Conservation (phyloP, 1,140 invertebrate species). For the Stegodyphus dumicola region DNA sequence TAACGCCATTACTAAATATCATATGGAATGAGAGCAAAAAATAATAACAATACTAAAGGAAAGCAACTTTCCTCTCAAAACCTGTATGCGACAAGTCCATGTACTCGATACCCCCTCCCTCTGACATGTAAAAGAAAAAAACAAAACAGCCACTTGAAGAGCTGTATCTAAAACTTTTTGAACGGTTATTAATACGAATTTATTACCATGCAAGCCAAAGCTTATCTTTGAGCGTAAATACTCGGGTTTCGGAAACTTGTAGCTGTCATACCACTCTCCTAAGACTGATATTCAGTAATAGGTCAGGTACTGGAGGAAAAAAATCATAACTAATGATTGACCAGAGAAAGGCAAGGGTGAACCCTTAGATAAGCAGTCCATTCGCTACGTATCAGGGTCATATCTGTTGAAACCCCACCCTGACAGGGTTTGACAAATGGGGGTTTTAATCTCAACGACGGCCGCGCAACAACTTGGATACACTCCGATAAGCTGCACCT, state of each 20-base stretch:
- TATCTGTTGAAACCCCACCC: conserved; percentile 47
- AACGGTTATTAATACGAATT: no score
- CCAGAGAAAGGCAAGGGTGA: conserved; percentile 27
- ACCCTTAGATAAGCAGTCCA: conserved; percentile 37
- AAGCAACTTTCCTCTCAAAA: no score
- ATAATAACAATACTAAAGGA: no score
- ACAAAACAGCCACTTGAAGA: no score
- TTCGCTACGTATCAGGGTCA: conserved; percentile 35
- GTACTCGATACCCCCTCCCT: no score
- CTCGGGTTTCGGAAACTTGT: conserved; percentile 15
- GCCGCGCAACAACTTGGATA: not conserved
- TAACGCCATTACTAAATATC: no score
- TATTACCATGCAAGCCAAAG: not conserved
- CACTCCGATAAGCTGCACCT: not conserved
- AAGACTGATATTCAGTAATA: no score
- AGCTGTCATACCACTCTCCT: conserved; percentile 30
- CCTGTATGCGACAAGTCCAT: no score
- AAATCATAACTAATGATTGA: not conserved
- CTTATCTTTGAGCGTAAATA: conserved; percentile 10
- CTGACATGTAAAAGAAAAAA: no score
- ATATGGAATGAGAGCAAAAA: no score
- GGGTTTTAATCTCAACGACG: conserved; percentile 26
- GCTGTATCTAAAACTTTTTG: no score
- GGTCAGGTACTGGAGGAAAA: no score
- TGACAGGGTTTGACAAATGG: conserved; percentile 35